Evolutionary conservation across 2,888 invertebrate species (phyloP).

Genomic region (Lycophotia porphyrea): DNA sequence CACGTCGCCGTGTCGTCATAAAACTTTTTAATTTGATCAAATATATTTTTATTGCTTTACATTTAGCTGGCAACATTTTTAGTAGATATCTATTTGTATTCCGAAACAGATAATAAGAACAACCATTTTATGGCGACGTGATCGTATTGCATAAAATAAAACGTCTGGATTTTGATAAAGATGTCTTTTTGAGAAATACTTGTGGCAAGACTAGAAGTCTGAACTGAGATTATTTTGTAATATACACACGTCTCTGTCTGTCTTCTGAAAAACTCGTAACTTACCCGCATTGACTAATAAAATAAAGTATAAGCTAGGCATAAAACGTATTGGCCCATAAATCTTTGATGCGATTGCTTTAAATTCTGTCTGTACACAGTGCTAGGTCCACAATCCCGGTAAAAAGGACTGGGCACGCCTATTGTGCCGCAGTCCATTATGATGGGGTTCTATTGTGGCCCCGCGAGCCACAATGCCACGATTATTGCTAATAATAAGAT

Average conservation of each 20-base stretch:
- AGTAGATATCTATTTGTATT: conserved; percentile 26
- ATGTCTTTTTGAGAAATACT: conserved; percentile 9
- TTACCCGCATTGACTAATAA: conserved; percentile 30
- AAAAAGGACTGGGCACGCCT: conserved; percentile 67
- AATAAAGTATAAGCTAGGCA: conserved; percentile 39
- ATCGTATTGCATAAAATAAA: conserved; percentile 32
- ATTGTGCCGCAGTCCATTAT: conserved; percentile 74
- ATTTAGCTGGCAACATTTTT: background rate
- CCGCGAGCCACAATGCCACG: conserved; percentile 71
- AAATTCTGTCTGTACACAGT: conserved; percentile 61
- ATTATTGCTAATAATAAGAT: conserved; percentile 79
- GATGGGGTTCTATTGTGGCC: conserved; percentile 70
- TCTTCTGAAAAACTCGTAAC: conserved; percentile 12
- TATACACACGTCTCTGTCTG: conserved; percentile 16
- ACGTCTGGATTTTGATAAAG: conserved; percentile 3
- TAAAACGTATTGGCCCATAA: conserved; percentile 50
- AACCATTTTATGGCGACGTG: conserved; percentile 28
- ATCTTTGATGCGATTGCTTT: conserved; percentile 63
- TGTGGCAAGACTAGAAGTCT: conserved; percentile 8
- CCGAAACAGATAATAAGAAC: conserved; percentile 22
- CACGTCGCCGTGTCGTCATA: too few species aligned
- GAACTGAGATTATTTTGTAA: conserved; percentile 21
- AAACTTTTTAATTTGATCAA: conserved; percentile 13
- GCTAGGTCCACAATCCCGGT: conserved; percentile 54
- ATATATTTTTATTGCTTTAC: background rate